These are phyloP conservation scores for Invenusta paracnida DNA, from an alignment of 2,888 invertebrate species.

Conservation along the genomic window DNA sequence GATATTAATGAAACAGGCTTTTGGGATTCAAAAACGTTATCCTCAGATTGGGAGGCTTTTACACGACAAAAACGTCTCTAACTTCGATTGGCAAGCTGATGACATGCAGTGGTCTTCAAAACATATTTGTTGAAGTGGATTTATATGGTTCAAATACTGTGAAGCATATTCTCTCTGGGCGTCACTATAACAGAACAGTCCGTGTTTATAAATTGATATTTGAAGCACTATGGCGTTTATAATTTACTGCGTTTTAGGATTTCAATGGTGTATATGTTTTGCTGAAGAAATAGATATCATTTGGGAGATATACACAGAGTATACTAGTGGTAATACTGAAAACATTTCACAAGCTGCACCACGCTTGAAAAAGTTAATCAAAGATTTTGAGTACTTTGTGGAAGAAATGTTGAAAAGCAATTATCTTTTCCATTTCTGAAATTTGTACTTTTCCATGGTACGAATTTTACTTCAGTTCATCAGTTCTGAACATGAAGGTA, in stretches of 20 bases:
- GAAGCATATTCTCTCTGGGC: too few relatives aligned
- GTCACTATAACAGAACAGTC: not conserved
- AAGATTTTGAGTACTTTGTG: constrained; percentile 15
- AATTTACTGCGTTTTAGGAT: not conserved
- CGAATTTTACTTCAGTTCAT: constrained; percentile 12
- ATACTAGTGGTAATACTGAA: constrained; percentile 17
- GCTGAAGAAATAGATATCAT: not conserved
- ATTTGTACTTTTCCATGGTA: not conserved
- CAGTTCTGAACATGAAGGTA: constrained; percentile 8
- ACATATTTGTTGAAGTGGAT: not conserved
- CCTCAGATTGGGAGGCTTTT: not conserved
- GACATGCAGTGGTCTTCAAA: not conserved
- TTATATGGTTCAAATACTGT: too few relatives aligned
- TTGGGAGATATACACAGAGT: not conserved
- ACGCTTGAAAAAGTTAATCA: not conserved
- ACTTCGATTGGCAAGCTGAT: not conserved
- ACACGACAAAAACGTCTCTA: not conserved
- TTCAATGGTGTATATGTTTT: not conserved
- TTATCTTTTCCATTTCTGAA: not conserved
- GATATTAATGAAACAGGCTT: not conserved
- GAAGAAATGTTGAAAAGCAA: constrained; percentile 12
- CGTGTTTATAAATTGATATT: not conserved
- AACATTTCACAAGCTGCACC: constrained; percentile 14
- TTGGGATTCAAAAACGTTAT: not conserved
- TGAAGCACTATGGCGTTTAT: not conserved